Base-by-base conservation (phyloP, 2,797 vertebrate genomes). In the Tangara arthus region DNA sequence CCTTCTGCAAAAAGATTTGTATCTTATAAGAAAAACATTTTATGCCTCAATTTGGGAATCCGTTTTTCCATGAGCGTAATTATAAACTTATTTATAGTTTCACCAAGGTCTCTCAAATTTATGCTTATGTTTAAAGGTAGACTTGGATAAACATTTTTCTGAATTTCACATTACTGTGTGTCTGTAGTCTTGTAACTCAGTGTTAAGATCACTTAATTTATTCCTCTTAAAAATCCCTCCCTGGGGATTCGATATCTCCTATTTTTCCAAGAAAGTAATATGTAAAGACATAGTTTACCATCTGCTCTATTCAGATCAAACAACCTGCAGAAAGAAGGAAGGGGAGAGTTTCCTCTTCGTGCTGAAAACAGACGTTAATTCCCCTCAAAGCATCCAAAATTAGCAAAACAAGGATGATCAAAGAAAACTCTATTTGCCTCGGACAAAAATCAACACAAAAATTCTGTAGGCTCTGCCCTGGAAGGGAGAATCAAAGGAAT, bases 401-500 rank as follows among this genome's bases (percentile, higher is more conserved):
- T 41, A 76, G 34, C 55, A 83, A 94, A 78, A 57, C 35, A 49
- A 72, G 64, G 28, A 77, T 49, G 65, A 96, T 92, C 50, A 90
- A 92, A 94, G 90, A 72, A 50, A 50, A 20, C 15, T 68, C 26
- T 32, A 26, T 17, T 87, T 55, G 35, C 32, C 55, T 91, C 24
- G 27, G 52, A 60, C 46, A 87, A 87, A 90, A 88, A 72, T 64
- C 30, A 69, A 37, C 79, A 59, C 39, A 64, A 37, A 72, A 80
- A 30, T 13, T 44, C 69, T 57, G 32, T 83, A 70, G 76, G 39
- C 47, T 76, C 44, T 73, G 12, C 41, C 3, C 55, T 32, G 52
- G 39, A 93, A 73, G 39, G 61, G 55, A 79, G 34, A 90, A 91
- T 96, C 73, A 89, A 92, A 96, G 79, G 50, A 82, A 68, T 86